Evolutionary conservation across 2,113 vertebrate species (phyloP), one percentile per base, ranked within the genome.

Genomic region (Myotis lucifugus): DNA sequence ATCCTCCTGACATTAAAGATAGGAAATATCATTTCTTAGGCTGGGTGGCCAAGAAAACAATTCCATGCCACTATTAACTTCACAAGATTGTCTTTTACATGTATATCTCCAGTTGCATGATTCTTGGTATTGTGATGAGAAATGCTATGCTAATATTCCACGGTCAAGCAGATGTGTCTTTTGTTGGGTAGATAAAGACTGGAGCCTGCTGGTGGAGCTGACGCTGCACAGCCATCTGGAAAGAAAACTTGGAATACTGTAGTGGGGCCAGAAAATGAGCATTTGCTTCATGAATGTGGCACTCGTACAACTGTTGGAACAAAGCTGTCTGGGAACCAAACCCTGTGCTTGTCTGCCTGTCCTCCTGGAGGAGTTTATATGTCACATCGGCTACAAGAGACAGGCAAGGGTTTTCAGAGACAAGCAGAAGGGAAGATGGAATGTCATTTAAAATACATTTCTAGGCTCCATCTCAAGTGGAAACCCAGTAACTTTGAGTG

Each of bases 181-280:
- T 93, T 96, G 85, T 70, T n/a, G 69, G 61, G n/a, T 74, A 46
- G 97, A 72, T 95, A 93, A 97, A 95, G 52, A 85, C 21, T 79
- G 40, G n/a, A 12, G 77, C 61, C 91, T 56, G 66, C 32, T 54
- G 37, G 1, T 52, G 79, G 70, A 25, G 46, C 90, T 94, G 56
- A 72, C 77, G 32, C 54, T 25, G 29, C 72, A 0, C 0, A 18
- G 52, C 40, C 74, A 88, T 54, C 85, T 90, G 37, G 72, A 61
- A 90, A 90, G 14, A 70, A 78, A 95, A 85, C 34, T 32, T 32
- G 50, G 48, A 4, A 82, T 94, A 23, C 74, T 92, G 29, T 3
- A 21, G 13, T 8, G 2, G 32, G 52, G 64, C 37, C 50, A 95
- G 72, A 91, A 92, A 86, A 37, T 48, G 2, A 25, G 4, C 69